Evolutionary conservation across 2,113 vertebrate species (phyloP).

Genomic region (Antechinus flavipes): DNA sequence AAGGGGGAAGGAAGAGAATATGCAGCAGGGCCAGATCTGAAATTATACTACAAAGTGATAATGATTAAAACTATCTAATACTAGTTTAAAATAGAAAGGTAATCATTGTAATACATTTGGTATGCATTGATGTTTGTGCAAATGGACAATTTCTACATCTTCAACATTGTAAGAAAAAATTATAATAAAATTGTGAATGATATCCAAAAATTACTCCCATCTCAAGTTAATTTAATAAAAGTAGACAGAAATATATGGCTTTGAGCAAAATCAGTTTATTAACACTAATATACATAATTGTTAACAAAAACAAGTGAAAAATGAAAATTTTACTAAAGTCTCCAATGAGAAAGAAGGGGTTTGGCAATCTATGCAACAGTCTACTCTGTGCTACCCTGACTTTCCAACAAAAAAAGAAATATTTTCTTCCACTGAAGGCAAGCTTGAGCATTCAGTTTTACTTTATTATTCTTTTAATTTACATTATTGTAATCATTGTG

Average conservation of each 20-base stretch:
- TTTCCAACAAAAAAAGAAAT: not conserved
- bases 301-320: not conserved
- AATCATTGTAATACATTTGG: not conserved
- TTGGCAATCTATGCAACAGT: not conserved
- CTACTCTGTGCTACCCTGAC: not conserved
- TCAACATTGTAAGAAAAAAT: not conserved
- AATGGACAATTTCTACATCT: not conserved
- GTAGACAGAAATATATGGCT: not conserved
- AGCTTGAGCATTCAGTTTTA: not conserved
- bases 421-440: not conserved
- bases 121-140: not conserved
- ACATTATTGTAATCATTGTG: not conserved
- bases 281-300: too few species aligned
- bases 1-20: not conserved
- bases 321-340: not conserved
- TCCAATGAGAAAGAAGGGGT: not conserved
- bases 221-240: not conserved
- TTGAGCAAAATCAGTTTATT: too few species aligned
- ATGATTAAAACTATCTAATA: not conserved
- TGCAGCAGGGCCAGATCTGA: not conserved
- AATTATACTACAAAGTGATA: not conserved
- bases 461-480: not conserved
- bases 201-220: not conserved
- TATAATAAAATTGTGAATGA: not conserved
- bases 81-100: not conserved